A percentile compares a stretch with the other conserved stretches of the same genome.
Conservation (phyloP, 2,113 vertebrate genomes). For the Mormyrus lacerda region DNA sequence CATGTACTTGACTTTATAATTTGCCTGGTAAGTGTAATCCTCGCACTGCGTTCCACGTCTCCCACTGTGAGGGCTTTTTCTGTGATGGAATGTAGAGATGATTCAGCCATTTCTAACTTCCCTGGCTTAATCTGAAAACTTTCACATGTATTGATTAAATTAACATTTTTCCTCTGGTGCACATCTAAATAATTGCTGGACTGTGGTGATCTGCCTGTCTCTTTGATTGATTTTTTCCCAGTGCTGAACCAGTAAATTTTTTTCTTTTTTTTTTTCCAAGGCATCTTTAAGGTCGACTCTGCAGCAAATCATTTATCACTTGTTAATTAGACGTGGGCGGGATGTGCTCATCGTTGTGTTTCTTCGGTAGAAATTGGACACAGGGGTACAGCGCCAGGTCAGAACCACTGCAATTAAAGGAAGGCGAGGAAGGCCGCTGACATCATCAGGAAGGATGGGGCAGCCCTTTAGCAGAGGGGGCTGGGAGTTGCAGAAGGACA, state of each 20-base stretch:
- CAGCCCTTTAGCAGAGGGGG: not conserved
- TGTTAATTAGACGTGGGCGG: slow-evolving; percentile 15
- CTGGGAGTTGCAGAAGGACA: not conserved
- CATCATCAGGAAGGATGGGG: not conserved
- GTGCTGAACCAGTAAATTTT: not conserved
- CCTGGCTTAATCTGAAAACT: not conserved
- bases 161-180: not conserved
- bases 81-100: not conserved
- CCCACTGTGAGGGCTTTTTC: not conserved
- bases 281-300: not conserved
- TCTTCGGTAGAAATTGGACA: not conserved
- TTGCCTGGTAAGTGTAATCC: not conserved
- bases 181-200: slow-evolving; percentile 10
- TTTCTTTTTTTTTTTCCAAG: not conserved
- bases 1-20: slow-evolving; percentile 5
- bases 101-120: not conserved
- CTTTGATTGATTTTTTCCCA: slow-evolving; percentile 1
- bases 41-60: not conserved
- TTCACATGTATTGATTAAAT: slow-evolving; percentile 6
- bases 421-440: not conserved
- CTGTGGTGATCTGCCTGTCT: not conserved
- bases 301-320: slow-evolving; percentile 8
- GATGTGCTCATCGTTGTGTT: not conserved
- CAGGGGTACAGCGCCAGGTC: not conserved
- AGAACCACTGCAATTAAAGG: not conserved